Conservation (phyloP, 2,797 vertebrate species). For the Sardinella longiceps region DNA sequence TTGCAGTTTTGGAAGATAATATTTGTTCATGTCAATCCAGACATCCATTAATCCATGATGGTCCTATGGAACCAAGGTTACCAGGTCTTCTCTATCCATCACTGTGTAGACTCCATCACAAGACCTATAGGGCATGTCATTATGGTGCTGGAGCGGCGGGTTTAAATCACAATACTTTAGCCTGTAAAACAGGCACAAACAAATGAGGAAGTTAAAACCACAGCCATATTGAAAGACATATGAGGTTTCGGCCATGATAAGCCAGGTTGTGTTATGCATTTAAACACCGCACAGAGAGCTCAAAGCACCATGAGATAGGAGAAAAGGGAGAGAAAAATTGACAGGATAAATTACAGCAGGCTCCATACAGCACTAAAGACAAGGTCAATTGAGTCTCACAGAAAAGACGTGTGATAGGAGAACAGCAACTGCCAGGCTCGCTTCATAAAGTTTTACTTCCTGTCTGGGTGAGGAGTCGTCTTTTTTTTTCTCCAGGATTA, state of each 20-base stretch:
- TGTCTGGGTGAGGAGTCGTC: not conserved
- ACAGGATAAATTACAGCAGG: conserved; percentile 10
- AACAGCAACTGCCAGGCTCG: conserved; percentile 39
- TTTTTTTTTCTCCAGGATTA: conserved; percentile 7
- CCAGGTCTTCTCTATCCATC: not conserved
- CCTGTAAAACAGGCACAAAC: not conserved
- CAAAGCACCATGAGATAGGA: not conserved
- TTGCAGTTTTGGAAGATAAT: not conserved
- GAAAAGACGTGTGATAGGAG: conserved; percentile 36
- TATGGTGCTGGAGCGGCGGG: not conserved
- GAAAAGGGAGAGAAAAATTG: not conserved
- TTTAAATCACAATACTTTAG: not conserved
- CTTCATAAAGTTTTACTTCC: conserved; percentile 47
- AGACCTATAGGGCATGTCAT: not conserved
- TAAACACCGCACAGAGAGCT: conserved; percentile 30
- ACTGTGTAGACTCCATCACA: not conserved
- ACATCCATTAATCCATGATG: not conserved
- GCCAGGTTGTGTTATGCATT: not conserved
- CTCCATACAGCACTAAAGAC: conserved; percentile 29
- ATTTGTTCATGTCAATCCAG: not conserved
- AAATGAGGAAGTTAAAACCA: not conserved
- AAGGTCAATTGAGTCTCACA: conserved; percentile 45
- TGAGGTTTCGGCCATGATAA: conserved; percentile 12
- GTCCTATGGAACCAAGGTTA: not conserved
- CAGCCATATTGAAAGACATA: not conserved